A percentile compares a stretch with the other conserved stretches of the same genome.
phyloP scores from a whole-genome alignment of 23 tunicate species.

The Trididemnum clinides region DNA sequence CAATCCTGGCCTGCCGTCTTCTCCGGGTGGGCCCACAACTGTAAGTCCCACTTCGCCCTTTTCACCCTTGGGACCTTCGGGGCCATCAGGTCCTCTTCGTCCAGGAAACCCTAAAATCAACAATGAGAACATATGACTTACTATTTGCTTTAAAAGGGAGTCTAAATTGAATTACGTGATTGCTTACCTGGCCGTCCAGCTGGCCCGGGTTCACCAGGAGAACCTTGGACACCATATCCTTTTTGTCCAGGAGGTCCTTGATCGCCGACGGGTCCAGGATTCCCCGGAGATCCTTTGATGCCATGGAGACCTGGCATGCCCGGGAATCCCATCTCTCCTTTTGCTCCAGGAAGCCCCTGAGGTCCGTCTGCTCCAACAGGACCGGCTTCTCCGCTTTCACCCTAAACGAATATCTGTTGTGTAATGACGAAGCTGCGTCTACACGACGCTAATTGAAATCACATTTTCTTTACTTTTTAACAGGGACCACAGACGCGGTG shows the following conservation, averaged over 20 bases:
- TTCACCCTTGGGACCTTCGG: conserved; percentile 67
- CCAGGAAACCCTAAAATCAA: conserved; percentile 81
- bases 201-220: conserved; percentile 69
- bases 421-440: too few species aligned
- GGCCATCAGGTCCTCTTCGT: conserved; percentile 61
- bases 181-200: conserved; percentile 67
- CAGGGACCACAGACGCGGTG: too few species aligned
- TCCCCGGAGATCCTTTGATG: conserved; percentile 64
- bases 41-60: conserved; percentile 63
- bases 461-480: too few species aligned
- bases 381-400: conserved; percentile 70
- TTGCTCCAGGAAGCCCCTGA: conserved; percentile 57
- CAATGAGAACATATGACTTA: too few species aligned
- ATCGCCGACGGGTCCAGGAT: conserved; percentile 74
- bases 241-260: conserved; percentile 67
- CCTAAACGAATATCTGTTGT: conserved; percentile 21
- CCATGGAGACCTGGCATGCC: conserved; percentile 76
- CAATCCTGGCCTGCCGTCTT: conserved; percentile 75
- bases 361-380: conserved; percentile 67
- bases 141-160: not conserved
- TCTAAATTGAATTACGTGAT: not conserved
- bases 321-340: conserved; percentile 78
- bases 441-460: too few species aligned
- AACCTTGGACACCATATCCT: conserved; percentile 59
- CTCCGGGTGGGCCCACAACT: conserved; percentile 71